A percentile compares a stretch with the other conserved stretches of the same genome.
Conservation (phyloP, 2,888 invertebrate genomes). For the Leptopterna dolabrata region DNA sequence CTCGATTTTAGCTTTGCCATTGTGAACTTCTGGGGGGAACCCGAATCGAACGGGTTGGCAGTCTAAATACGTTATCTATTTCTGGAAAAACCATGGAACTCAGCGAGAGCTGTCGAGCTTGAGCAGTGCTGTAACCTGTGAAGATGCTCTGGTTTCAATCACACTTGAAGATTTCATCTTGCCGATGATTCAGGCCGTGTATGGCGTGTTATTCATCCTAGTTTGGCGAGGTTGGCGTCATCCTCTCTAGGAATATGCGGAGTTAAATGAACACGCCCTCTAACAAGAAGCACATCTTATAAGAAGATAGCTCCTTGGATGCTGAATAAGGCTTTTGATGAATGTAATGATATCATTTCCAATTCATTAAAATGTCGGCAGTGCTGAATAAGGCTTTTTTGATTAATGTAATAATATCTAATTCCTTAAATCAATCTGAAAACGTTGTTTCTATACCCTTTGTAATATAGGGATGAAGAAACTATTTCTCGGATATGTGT, state of each 20-base stretch:
- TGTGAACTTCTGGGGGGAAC: not conserved
- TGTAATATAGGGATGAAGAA: too few relatives aligned
- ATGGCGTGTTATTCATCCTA: not conserved
- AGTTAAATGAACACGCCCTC: not conserved
- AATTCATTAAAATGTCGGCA: too few relatives aligned
- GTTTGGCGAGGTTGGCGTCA: conserved; percentile 12
- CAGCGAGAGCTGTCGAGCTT: not conserved
- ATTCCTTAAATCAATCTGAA: too few relatives aligned
- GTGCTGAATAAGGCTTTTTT: too few relatives aligned
- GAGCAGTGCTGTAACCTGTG: conserved; percentile 3
- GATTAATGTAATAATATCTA: too few relatives aligned
- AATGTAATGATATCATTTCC: too few relatives aligned
- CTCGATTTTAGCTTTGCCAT: not conserved
- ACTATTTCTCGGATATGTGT: too few relatives aligned
- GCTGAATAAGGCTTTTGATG: too few relatives aligned
- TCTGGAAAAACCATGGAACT: not conserved
- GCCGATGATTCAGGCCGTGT: not conserved
- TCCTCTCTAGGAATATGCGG: not conserved
- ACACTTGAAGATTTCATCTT: not conserved
- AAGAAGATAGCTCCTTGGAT: too few relatives aligned
- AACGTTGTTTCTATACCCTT: too few relatives aligned
- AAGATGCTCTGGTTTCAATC: conserved; percentile 24
- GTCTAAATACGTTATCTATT: not conserved
- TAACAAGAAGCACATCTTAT: not conserved
- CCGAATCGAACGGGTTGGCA: not conserved